Evolutionary conservation across 2,888 invertebrate species (phyloP).

Genomic region (Listrodromus nycthemerus): DNA sequence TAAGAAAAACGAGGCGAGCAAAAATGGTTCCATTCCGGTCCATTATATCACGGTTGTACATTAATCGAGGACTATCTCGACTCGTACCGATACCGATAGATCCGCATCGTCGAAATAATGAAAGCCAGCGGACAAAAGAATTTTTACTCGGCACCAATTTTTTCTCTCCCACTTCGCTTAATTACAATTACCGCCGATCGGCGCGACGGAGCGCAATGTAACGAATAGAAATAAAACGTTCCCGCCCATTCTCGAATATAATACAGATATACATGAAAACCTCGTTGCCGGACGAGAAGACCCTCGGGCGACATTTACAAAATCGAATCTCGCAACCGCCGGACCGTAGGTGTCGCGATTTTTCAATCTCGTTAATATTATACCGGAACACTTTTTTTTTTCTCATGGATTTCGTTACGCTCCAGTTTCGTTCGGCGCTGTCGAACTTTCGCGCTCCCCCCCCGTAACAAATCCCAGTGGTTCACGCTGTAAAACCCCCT

Average conservation of each 20-base stretch:
- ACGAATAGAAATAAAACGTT: slow-evolving; percentile 2
- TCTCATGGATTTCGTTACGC: slow-evolving; percentile 12
- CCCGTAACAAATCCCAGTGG: neutral
- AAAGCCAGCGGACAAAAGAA: neutral
- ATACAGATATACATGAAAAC: slow-evolving; percentile 12
- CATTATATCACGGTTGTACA: no score
- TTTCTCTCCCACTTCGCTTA: neutral
- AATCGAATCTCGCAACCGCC: slow-evolving; percentile 15
- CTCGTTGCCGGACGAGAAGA: neutral
- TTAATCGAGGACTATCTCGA: no score
- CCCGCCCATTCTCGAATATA: neutral
- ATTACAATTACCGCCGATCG: neutral
- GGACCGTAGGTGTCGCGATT: slow-evolving; percentile 4
- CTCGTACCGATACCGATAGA: neutral
- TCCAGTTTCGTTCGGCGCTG: slow-evolving; percentile 3
- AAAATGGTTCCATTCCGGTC: neutral
- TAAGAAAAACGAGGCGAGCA: neutral
- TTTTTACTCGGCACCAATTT: neutral
- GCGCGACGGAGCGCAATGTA: neutral
- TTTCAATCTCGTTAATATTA: slow-evolving; percentile 15
- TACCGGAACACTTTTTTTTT: slow-evolving; percentile 1
- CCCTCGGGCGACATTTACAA: neutral
- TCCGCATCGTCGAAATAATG: neutral
- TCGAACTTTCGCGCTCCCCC: neutral
- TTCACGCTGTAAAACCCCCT: neutral